Evolutionary conservation across 2,113 vertebrate genomes (phyloP).

Genomic region (Sylvilagus bachmani): DNA sequence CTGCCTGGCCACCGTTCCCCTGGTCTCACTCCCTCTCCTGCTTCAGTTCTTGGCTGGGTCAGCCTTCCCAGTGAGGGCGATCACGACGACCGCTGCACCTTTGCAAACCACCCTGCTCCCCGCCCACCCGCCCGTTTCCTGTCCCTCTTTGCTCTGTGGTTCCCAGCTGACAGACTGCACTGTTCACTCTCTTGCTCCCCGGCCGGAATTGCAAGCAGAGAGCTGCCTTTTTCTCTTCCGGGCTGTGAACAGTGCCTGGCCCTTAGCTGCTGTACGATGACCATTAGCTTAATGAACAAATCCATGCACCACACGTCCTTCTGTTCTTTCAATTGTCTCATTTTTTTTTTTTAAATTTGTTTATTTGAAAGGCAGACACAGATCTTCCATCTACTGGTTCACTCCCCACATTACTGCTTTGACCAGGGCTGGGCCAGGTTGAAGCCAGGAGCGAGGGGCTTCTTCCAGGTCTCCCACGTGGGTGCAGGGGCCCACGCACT

Average conservation of each 20-base stretch:
- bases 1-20: not conserved
- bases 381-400: too few species aligned
- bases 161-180: not conserved
- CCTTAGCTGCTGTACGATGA: not conserved
- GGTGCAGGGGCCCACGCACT: too few species aligned
- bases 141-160: not conserved
- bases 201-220: not conserved
- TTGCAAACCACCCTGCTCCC: not conserved
- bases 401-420: too few species aligned
- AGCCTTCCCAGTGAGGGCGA: not conserved
- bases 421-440: too few species aligned
- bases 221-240: not conserved
- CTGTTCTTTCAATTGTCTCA: not conserved
- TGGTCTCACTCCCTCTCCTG: not conserved
- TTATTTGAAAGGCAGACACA: too few species aligned
- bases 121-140: fast-evolving
- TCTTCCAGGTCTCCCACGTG: too few species aligned
- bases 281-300: not conserved
- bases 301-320: not conserved
- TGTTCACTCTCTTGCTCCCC: not conserved
- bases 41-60: not conserved
- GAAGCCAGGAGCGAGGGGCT: too few species aligned
- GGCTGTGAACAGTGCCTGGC: not conserved
- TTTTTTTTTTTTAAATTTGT: not conserved
- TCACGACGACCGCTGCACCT: not conserved